These are phyloP conservation scores for Palloptera scutellata DNA, from an alignment of 2,888 invertebrate species.

Conservation along the genomic window DNA sequence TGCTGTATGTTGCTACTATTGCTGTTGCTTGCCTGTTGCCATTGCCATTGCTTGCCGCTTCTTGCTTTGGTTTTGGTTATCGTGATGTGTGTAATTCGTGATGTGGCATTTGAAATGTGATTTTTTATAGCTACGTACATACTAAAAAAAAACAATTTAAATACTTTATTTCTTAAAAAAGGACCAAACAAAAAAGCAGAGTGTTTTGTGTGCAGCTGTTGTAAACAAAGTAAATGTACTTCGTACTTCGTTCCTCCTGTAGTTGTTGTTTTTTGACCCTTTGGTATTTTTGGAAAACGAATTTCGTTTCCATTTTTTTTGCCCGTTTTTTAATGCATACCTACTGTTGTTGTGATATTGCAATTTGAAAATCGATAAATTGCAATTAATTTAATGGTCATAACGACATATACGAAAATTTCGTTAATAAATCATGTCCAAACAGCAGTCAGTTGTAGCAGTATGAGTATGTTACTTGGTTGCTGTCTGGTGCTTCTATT, in stretches of 20 bases:
- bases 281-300: background rate
- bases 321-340: conserved; percentile 19
- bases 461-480: conserved; percentile 9
- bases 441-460: conserved; percentile 2
- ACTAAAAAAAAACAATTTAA: conserved; percentile 8
- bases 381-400: conserved; percentile 64
- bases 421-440: conserved; percentile 38
- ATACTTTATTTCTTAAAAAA: too few species aligned
- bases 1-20: background rate
- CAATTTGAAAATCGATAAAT: conserved; percentile 64
- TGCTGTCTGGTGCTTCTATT: conserved; percentile 1
- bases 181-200: conserved; percentile 8
- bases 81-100: conserved; percentile 40
- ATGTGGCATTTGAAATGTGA: conserved; percentile 51
- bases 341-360: conserved; percentile 39
- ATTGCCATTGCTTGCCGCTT: conserved; percentile 31
- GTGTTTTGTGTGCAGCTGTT: conserved; percentile 13
- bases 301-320: background rate
- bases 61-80: conserved; percentile 24
- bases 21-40: conserved; percentile 24
- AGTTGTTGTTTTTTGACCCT: background rate
- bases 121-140: conserved; percentile 14
- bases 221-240: background rate
- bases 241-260: conserved; percentile 9
- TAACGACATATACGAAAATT: conserved; percentile 47